Evolutionary conservation across 2,797 vertebrate genomes (phyloP), one percentile per base, ranked within the genome.

Genomic region (Xenops minutus): DNA sequence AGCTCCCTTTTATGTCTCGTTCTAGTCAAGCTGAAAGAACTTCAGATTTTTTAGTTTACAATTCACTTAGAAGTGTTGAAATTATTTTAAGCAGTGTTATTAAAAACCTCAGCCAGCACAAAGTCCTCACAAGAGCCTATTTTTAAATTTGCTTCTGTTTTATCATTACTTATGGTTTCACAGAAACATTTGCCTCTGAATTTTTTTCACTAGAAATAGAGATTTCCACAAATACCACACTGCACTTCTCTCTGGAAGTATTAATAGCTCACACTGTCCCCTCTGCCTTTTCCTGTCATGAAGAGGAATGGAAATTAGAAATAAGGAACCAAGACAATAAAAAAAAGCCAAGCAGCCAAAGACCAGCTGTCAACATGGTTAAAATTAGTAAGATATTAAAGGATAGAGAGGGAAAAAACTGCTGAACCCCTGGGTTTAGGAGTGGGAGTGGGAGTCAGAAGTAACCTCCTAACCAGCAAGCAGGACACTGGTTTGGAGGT

Each of bases 281-380:
- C 32, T 92, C 61, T 76, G 64, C 62, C 71, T 72, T 73, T 84
- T 81, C 44, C 37, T 85, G 13, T 37, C 61, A 77, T 15, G 39
- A 91, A 81, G 89, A 88, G 92, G 85, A 93, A 95, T 32, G 43
- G 78, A 94, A 92, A 95, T 72, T 39, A 83, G 39, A 89, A 96
- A 82, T 36, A 66, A 89, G 87, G 92, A 96, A 92, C 75, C 36
- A 69, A 74, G n/a, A 82, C 13, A 30, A 63, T 46, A 7, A 54
- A 55, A 51, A 34, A 37, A 39, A 36, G 17, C 5, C 49, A 66
- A 79, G 59, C 30, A 63, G 41, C 54, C 39, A 73, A 83, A 95
- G 44, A 26, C 11, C 61, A 85, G 14, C 54, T 89, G 51, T 39
- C 54, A 91, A 83, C 59, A 62, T 1, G 5, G n/a, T 48, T 83